These are phyloP conservation scores for Oncorhynchus clarkii DNA, from an alignment of 2,113 vertebrate species.

Conservation along the genomic window DNA sequence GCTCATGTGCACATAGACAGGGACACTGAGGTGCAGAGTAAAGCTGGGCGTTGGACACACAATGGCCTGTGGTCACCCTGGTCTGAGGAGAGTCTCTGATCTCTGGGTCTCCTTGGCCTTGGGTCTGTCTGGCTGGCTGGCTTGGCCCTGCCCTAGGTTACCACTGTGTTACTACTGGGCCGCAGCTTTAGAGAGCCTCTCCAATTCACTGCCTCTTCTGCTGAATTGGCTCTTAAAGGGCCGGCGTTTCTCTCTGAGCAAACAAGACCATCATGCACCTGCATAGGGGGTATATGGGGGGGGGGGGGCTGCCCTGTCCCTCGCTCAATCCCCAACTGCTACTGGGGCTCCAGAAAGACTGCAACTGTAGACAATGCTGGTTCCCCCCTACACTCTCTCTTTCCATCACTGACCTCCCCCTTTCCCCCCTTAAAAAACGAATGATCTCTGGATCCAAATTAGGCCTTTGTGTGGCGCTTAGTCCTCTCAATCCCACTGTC, in stretches of 20 bases:
- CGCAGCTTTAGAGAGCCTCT: too few species aligned
- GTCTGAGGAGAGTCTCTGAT: not conserved
- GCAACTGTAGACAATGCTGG: slow-evolving; percentile 10
- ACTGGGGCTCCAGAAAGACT: slow-evolving; percentile 1
- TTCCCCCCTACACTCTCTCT: not conserved
- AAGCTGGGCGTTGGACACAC: not conserved
- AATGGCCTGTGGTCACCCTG: not conserved
- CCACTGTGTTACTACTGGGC: not conserved
- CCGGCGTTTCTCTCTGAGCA: slow-evolving; percentile 41
- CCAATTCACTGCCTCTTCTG: slow-evolving; percentile 35
- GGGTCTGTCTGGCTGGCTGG: not conserved
- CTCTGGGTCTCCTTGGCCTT: not conserved
- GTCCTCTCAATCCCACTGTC: slow-evolving; percentile 50
- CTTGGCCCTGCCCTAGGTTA: not conserved
- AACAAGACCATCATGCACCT: slow-evolving; percentile 53
- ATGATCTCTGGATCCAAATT: slow-evolving; percentile 51
- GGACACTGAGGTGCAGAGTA: not conserved
- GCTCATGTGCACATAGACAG: not conserved
- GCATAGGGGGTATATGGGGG: not conserved
- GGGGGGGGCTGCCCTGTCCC: not conserved
- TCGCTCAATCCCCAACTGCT: slow-evolving; percentile 9
- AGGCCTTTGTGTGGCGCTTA: slow-evolving; percentile 63
- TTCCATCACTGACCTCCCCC: too few species aligned
- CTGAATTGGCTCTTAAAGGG: slow-evolving; percentile 40
- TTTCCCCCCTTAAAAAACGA: slow-evolving; percentile 5